Evolutionary conservation across 2,113 vertebrate species (phyloP).

Genomic region (Psittacus erithacus): DNA sequence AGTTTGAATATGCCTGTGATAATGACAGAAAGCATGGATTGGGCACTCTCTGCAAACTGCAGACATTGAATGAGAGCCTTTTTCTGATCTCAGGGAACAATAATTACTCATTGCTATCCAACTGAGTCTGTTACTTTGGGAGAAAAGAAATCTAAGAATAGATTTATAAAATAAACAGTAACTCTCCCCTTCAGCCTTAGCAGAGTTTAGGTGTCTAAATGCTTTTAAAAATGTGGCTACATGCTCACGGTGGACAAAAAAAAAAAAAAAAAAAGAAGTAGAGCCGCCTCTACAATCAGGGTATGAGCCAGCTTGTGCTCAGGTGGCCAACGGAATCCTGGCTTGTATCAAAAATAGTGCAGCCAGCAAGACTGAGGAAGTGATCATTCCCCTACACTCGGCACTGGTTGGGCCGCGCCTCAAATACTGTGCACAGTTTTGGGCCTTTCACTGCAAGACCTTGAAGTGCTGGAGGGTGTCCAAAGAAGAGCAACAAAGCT

Average conservation of each 20-base stretch:
- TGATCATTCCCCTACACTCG: fast-evolving
- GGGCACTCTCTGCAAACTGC: background rate
- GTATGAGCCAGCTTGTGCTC: background rate
- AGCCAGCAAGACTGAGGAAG: background rate
- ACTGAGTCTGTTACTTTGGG: background rate
- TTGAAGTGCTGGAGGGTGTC: background rate
- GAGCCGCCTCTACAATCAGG: background rate
- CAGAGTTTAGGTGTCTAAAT: background rate
- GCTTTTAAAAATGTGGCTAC: background rate
- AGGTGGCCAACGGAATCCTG: background rate
- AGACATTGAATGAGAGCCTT: background rate
- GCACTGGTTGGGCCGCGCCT: background rate
- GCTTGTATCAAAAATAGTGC: background rate
- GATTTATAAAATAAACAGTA: background rate
- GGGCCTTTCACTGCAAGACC: background rate
- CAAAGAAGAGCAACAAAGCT: background rate
- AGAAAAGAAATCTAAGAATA: slow-evolving; percentile 26
- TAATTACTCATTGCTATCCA: slow-evolving; percentile 4
- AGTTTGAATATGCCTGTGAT: background rate
- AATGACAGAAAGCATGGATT: background rate
- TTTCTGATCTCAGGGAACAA: background rate
- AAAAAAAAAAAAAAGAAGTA: background rate
- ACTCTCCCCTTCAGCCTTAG: background rate
- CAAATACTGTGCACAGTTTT: background rate
- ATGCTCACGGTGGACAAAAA: background rate